Percentiles rank a stretch among this genome's conserved stretches.
Evolutionary conservation across 1,140 invertebrate species (phyloP).

Genomic region (Chelonus insularis): DNA sequence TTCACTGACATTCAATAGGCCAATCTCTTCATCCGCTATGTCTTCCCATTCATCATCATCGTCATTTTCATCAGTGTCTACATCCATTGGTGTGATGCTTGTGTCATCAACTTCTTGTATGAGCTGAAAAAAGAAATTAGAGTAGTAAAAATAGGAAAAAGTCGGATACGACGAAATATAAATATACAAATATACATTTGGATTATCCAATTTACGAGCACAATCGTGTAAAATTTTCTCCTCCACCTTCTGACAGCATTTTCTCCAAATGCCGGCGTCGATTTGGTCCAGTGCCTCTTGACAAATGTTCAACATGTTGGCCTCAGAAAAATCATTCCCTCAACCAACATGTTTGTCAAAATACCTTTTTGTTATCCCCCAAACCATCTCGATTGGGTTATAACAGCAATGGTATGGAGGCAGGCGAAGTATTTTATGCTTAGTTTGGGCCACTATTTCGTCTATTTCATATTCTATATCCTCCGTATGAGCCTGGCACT

Average conservation of each 20-base stretch:
- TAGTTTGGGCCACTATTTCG: neutral
- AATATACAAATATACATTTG: too few relatives aligned
- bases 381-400: constrained; percentile 40
- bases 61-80: too few relatives aligned
- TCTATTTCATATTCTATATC: neutral
- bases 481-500: neutral
- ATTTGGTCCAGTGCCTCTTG: neutral
- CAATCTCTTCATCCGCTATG: too few relatives aligned
- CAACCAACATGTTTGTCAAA: neutral
- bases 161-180: too few relatives aligned
- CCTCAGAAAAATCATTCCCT: neutral
- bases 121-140: too few relatives aligned
- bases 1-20: too few relatives aligned
- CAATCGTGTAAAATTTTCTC: neutral
- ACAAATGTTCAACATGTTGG: neutral
- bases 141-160: too few relatives aligned
- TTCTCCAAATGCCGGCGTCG: neutral
- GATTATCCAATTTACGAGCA: neutral
- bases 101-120: too few relatives aligned
- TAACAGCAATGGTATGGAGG: constrained; percentile 40
- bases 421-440: constrained; percentile 31
- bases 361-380: constrained; percentile 16
- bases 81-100: too few relatives aligned
- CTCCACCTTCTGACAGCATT: neutral
- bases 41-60: too few relatives aligned